A percentile compares a stretch with the other conserved stretches of the same genome.
These are phyloP conservation scores for Ericerus pela DNA, from an alignment of 1,140 invertebrate species.

Conservation along the genomic window DNA sequence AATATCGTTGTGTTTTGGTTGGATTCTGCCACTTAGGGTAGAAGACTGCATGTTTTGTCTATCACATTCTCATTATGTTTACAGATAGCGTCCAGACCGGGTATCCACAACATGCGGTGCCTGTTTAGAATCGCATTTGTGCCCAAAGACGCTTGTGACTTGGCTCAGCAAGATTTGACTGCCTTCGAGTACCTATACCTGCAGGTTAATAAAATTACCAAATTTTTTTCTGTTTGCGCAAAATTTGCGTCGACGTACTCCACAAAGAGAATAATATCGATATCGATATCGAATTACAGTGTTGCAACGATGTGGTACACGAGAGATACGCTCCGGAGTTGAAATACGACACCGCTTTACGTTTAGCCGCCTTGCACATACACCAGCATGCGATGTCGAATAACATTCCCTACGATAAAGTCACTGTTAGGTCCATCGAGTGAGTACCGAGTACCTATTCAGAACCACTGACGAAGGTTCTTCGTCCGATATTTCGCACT, in stretches of 20 bases:
- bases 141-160: constrained; percentile 62
- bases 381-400: constrained; percentile 73
- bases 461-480: too few relatives aligned
- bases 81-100: constrained; percentile 72
- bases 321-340: constrained; percentile 79
- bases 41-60: not conserved
- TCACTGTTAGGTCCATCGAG: constrained; percentile 75
- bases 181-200: constrained; percentile 82
- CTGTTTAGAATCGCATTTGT: constrained; percentile 78
- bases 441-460: constrained; percentile 49
- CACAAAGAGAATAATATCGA: too few relatives aligned
- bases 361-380: constrained; percentile 74
- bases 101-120: constrained; percentile 73
- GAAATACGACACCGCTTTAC: constrained; percentile 68
- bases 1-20: too few relatives aligned
- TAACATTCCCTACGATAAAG: constrained; percentile 53
- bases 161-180: constrained; percentile 63
- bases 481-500: too few relatives aligned
- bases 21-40: not conserved
- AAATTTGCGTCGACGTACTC: too few relatives aligned
- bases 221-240: not conserved
- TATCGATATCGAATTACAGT: constrained; percentile 50
- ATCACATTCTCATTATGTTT: too few relatives aligned
- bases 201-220: constrained; percentile 35
- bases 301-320: constrained; percentile 83